Evolutionary conservation across 2,888 invertebrate genomes (phyloP), one percentile per base, ranked within the genome.

Genomic region (Parthenolecanium corni): DNA sequence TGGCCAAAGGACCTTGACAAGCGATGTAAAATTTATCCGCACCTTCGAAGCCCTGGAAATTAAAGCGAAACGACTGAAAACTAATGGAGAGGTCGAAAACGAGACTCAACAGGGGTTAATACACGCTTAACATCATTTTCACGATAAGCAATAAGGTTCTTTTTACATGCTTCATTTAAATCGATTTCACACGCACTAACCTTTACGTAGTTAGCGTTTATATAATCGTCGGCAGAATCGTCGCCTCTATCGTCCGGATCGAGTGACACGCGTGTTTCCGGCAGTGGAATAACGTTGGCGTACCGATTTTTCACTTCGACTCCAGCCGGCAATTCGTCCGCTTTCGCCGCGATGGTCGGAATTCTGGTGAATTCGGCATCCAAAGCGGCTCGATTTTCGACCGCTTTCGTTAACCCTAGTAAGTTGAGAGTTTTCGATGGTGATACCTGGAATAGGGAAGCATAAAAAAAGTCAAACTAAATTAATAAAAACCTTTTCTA

Each of bases 211-310:
- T 91, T 94, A 66, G 93, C 94, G 72, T 94, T 95, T 69, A 94
- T 94, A 72, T 94, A 95, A 74, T 90, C 89, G 70, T 87, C 86
- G 65, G 82, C 84, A 64, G 65, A 61, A 5, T 66, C 67, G 12
- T 47, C 42, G 18, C 53, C 25, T 12, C 12, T 25, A n/a, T 84
- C 84, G 64, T 83, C 77, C 66, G 81, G 79, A 68, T 79, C 80
- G 40, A 94, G 76, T 36, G 82, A 81, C 1, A 94, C 93, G 71
- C 93, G 80, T 31, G 91, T 91, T 74, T 92, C 91, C 31, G 92
- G 91, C 68, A 91, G 80, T 61, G 94, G 94, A 68, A 94, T 85
- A n/a, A 94, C 90, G 74, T 95, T 94, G 64, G 93, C 90, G 76
- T 91, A 95, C 76, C 88, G 78, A 76, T 95, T 94, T 75, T 92